These are phyloP conservation scores for Akabosia matsudoensis DNA, from an alignment of 1,140 invertebrate species.

Conservation along the genomic window DNA sequence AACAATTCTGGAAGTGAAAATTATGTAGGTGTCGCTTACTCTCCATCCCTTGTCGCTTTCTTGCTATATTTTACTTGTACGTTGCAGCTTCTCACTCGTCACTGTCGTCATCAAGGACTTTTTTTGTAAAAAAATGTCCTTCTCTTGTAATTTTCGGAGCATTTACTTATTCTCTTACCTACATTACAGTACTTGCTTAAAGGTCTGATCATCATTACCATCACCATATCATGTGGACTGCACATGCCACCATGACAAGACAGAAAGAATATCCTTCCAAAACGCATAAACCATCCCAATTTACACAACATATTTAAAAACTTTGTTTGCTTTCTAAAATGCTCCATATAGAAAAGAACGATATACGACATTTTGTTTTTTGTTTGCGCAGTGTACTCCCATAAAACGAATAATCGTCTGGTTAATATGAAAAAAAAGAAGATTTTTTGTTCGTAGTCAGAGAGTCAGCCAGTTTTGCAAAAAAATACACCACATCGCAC, in stretches of 20 bases:
- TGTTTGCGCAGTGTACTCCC: too few relatives aligned
- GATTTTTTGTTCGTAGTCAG: background rate
- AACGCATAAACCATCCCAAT: too few relatives aligned
- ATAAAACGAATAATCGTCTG: background rate
- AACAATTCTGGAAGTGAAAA: background rate
- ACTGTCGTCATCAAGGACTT: background rate
- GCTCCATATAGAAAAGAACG: background rate
- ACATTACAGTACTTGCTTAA: background rate
- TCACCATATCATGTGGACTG: background rate
- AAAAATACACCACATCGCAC: too few relatives aligned
- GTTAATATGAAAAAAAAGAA: background rate
- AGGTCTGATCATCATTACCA: background rate
- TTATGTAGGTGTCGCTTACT: background rate
- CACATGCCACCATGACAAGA: conserved; percentile 8
- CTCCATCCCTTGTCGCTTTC: too few relatives aligned
- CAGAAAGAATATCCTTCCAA: too few relatives aligned
- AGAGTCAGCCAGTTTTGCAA: background rate
- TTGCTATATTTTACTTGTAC: too few relatives aligned
- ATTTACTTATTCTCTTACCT: background rate
- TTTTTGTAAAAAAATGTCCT: background rate
- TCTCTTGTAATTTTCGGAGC: too few relatives aligned
- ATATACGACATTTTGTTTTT: too few relatives aligned
- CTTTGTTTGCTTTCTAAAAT: conserved; percentile 1
- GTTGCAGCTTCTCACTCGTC: background rate
- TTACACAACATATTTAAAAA: too few relatives aligned